Conservation (phyloP, 2,888 invertebrate genomes). For the Halictus quadricinctus region DNA sequence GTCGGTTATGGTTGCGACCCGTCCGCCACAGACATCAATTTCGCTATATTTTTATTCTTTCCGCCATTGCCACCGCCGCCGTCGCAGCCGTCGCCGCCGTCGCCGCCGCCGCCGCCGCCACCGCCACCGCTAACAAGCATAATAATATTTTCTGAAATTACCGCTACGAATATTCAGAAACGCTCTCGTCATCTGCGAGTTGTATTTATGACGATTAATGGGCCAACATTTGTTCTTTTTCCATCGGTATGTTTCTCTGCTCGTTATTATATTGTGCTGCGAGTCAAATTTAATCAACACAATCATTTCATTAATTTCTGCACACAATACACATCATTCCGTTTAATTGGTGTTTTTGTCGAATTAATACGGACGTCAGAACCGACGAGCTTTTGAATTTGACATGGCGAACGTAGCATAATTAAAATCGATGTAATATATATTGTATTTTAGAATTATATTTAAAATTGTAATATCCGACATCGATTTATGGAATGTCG, state of each 20-base stretch:
- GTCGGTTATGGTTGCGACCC: background rate
- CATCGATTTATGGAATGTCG: background rate
- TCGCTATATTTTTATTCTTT: background rate
- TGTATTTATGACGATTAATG: constrained; percentile 4
- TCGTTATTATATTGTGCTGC: background rate
- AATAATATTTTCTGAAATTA: background rate
- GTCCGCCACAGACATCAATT: background rate
- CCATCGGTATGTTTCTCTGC: background rate
- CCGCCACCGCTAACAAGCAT: background rate
- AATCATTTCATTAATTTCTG: no score
- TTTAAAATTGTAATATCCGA: background rate
- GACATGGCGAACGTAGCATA: background rate
- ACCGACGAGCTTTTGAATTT: background rate
- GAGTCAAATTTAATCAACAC: no score
- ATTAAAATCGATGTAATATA: background rate
- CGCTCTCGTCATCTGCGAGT: background rate
- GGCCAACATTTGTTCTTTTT: background rate
- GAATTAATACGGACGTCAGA: background rate
- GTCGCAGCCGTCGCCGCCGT: no score
- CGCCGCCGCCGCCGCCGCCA: no score
- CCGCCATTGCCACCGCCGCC: no score
- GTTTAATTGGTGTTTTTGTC: constrained; percentile 3
- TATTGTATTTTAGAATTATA: background rate
- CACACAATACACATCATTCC: background rate
- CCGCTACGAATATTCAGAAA: background rate